Percentiles rank a stretch among this genome's conserved stretches.
Conservation (phyloP, 2,888 invertebrate species). For the Platycheirus albimanus region DNA sequence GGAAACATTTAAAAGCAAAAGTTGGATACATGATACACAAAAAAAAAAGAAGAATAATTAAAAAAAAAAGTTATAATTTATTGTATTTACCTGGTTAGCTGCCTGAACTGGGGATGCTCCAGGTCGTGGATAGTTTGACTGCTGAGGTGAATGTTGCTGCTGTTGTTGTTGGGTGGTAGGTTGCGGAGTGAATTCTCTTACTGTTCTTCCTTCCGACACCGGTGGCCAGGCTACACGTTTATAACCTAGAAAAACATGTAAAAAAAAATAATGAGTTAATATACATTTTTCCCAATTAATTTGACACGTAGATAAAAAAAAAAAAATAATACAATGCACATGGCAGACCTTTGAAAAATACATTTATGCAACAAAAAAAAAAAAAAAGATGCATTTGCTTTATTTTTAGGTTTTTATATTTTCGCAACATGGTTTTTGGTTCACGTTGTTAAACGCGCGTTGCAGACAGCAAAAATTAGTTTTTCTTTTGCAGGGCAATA, state of each 20-base stretch:
- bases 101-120: slow-evolving; percentile 77
- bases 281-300: slow-evolving; percentile 69
- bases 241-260: slow-evolving; percentile 84
- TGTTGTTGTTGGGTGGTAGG: slow-evolving; percentile 77
- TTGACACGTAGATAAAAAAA: slow-evolving; percentile 48
- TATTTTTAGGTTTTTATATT: slow-evolving; percentile 38
- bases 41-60: slow-evolving; percentile 15
- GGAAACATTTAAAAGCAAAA: slow-evolving; percentile 58
- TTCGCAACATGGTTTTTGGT: slow-evolving; percentile 26
- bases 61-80: slow-evolving; percentile 21
- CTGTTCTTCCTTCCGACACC: slow-evolving; percentile 87
- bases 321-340: slow-evolving; percentile 1
- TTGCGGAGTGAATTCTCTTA: slow-evolving; percentile 83
- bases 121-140: slow-evolving; percentile 66
- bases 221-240: slow-evolving; percentile 96
- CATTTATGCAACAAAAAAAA: not conserved
- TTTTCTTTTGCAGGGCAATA: slow-evolving; percentile 35
- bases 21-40: slow-evolving; percentile 52
- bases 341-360: slow-evolving; percentile 12
- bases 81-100: slow-evolving; percentile 78
- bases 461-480: slow-evolving; percentile 37
- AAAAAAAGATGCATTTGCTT: slow-evolving; percentile 8
- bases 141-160: slow-evolving; percentile 69
- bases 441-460: slow-evolving; percentile 36
- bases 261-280: slow-evolving; percentile 34